These are phyloP conservation scores for Pelmatolapia mariae DNA, from an alignment of 2,113 vertebrate species.

Conservation along the genomic window DNA sequence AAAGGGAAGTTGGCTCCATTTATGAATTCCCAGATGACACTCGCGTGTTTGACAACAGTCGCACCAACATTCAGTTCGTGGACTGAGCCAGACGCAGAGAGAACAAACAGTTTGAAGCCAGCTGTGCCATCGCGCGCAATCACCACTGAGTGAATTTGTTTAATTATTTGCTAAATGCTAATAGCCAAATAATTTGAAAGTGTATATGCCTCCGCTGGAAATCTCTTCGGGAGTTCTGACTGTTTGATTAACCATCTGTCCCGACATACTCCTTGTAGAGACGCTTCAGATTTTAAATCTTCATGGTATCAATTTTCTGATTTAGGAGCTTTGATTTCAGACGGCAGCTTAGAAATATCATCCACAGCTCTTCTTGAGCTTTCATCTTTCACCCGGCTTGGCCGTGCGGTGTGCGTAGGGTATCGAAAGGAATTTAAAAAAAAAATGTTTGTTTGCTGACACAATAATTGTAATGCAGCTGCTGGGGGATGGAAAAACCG, in stretches of 20 bases:
- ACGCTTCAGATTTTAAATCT: background rate
- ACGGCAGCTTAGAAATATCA: background rate
- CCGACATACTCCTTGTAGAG: background rate
- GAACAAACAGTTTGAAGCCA: background rate
- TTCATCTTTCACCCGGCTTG: background rate
- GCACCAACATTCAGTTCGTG: background rate
- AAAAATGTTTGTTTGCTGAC: background rate
- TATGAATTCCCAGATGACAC: background rate
- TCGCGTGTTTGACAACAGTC: background rate
- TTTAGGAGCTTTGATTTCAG: background rate
- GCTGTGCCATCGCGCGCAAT: background rate
- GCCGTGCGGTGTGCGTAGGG: background rate
- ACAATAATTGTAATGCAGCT: background rate
- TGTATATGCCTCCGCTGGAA: background rate
- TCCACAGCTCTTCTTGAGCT: background rate
- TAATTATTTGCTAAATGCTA: background rate
- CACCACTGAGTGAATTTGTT: background rate
- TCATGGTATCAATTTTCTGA: background rate
- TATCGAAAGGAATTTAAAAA: background rate
- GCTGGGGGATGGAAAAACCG: background rate
- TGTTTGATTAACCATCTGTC: slow-evolving; percentile 12
- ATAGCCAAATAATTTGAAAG: background rate
- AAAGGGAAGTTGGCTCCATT: background rate
- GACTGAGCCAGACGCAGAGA: background rate
- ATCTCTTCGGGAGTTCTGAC: background rate